phyloP scores from a whole-genome alignment of 2,888 invertebrate genomes.

The Acheta domesticus region DNA sequence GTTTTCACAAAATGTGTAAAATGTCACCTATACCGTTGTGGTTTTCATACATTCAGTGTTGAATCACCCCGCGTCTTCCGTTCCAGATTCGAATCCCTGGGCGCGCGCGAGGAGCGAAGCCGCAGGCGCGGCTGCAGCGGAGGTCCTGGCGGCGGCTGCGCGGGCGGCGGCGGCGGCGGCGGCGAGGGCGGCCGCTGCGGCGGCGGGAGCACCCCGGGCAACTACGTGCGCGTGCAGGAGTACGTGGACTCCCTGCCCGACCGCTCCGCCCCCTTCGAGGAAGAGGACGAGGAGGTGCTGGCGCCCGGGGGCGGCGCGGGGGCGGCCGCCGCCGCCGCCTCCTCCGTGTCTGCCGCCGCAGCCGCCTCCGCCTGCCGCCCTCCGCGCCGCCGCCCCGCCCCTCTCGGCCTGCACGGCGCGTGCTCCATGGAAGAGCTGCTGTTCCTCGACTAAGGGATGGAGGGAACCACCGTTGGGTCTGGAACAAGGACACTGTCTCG shows the following conservation, averaged over 20 bases:
- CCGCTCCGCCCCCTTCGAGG: neutral
- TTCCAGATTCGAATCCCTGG: neutral
- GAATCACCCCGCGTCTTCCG: neutral
- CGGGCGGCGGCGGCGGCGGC: neutral
- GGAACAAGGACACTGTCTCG: too few relatives aligned
- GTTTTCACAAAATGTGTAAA: too few relatives aligned
- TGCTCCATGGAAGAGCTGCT: neutral
- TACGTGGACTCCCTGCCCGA: conserved; percentile 22
- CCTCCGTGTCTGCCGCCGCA: neutral
- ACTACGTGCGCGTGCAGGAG: conserved; percentile 21
- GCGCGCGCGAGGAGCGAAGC: neutral
- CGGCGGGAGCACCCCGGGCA: neutral
- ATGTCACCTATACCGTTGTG: too few relatives aligned
- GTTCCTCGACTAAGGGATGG: neutral
- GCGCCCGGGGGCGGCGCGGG: neutral
- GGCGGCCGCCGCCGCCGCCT: neutral
- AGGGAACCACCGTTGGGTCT: too few relatives aligned
- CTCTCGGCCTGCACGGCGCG: neutral
- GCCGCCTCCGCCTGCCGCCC: neutral
- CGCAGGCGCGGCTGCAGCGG: neutral
- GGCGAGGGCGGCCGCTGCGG: neutral
- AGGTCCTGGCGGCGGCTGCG: neutral
- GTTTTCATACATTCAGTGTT: too few relatives aligned
- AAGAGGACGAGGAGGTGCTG: neutral
- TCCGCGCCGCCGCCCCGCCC: neutral